Base-by-base conservation (phyloP, 2,797 vertebrate species). In the Macroramphosus scolopax region DNA sequence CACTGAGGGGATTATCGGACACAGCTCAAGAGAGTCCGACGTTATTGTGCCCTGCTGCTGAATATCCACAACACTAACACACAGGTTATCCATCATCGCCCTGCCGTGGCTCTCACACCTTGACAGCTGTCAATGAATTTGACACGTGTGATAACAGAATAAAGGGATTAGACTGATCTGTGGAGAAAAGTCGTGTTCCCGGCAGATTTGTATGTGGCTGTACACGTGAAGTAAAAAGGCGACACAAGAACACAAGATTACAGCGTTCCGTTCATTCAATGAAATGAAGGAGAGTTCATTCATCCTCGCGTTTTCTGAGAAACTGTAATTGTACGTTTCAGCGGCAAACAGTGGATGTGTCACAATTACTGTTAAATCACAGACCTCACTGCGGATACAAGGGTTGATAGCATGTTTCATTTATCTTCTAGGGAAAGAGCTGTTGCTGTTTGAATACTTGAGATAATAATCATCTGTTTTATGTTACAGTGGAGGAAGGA, bases 41-140 rank as follows among this genome's bases (percentile, higher is more conserved):
- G 45, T 61, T 77, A 75, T 74, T 63, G 66, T 53, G 43, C n/a
- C 29, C 18, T 31, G 55, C 40, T 17, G 40, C 43, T 22, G 1
- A 51, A 51, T 51, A 11, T 35, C 40, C 22, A 28, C 53, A 59
- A 35, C 44, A 56, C 18, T 31, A 17, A 40, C 45, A 46, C 24
- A 32, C 22, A 55, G 8, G 42, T 18, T 38, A 33, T 34, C 29
- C 2, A 43, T 65, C 70, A 68, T 52, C 50, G n/a, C 45, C 24
- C 22, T n/a, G 45, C 25, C 22, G 36, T 17, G 51, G 51, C 54
- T 51, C 63, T 76, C 55, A 59, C 76, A 78, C 82, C 63, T 72
- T 68, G 68, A 81, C 78, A 81, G 68, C 65, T 80, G 73, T 72
- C 59, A 55, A 37, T 54, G 56, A 74, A 57, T 72, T 51, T 61